These are phyloP conservation scores for Polymixis flavicincta DNA, from an alignment of 2,888 invertebrate species.

Conservation along the genomic window DNA sequence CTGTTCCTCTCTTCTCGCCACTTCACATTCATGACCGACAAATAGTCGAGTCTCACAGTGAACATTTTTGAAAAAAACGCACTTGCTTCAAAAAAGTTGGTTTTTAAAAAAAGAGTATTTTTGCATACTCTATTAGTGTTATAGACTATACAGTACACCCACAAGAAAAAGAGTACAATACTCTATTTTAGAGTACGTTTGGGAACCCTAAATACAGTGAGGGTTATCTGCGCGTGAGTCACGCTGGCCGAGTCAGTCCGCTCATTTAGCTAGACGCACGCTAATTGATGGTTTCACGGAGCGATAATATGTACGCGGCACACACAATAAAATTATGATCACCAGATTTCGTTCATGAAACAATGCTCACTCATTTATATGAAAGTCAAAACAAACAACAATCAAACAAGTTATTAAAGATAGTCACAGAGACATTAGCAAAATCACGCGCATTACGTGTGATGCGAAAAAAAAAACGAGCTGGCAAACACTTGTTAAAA, in stretches of 20 bases:
- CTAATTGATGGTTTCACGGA: slow-evolving; percentile 56
- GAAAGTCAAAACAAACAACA: slow-evolving; percentile 18
- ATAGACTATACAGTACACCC: no score
- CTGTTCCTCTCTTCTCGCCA: no score
- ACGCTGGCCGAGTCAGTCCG: slow-evolving; percentile 13
- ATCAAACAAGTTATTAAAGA: slow-evolving; percentile 15
- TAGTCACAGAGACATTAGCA: background rate
- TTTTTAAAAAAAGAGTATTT: no score
- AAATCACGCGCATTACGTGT: background rate
- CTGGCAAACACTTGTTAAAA: background rate
- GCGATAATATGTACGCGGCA: slow-evolving; percentile 26
- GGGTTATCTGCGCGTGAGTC: slow-evolving; percentile 55
- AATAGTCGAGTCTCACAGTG: no score
- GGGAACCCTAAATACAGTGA: no score
- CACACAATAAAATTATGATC: slow-evolving; percentile 4
- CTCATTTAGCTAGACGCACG: slow-evolving; percentile 25
- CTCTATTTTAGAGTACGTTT: no score
- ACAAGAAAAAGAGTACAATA: no score
- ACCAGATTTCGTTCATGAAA: slow-evolving; percentile 1
- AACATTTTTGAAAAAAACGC: no score
- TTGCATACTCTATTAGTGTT: no score
- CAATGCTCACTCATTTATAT: slow-evolving; percentile 3
- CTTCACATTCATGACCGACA: no score
- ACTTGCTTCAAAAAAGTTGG: no score
- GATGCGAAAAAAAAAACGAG: background rate